These are phyloP conservation scores for Dryas iulia DNA, from an alignment of 1,140 invertebrate species.

Conservation along the genomic window DNA sequence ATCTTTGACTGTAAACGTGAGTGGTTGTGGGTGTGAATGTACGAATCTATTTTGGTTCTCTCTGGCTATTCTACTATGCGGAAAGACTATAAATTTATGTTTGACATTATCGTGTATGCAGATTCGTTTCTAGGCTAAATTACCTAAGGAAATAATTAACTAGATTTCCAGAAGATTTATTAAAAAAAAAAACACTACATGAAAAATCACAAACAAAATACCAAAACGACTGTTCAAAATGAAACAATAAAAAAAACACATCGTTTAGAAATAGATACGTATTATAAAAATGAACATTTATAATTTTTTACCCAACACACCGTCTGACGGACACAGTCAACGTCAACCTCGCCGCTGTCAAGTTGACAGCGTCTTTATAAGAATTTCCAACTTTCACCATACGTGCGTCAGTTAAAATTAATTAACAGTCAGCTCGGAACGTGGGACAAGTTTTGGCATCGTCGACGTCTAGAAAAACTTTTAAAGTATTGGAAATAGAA, in stretches of 20 bases:
- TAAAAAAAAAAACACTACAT: too few relatives aligned
- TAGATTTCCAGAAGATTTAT: too few relatives aligned
- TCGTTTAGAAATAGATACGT: background rate
- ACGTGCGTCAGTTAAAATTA: constrained; percentile 58
- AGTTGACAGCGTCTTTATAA: constrained; percentile 21
- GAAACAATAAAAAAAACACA: too few relatives aligned
- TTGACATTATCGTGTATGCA: too few relatives aligned
- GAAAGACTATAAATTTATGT: too few relatives aligned
- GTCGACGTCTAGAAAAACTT: constrained; percentile 54
- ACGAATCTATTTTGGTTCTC: too few relatives aligned
- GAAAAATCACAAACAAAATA: background rate
- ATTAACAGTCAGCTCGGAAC: constrained; percentile 52
- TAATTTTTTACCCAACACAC: background rate
- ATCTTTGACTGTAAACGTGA: too few relatives aligned
- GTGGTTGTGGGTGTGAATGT: too few relatives aligned
- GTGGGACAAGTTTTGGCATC: constrained; percentile 60
- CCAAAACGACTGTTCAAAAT: background rate
- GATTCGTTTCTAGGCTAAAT: too few relatives aligned
- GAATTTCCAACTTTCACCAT: constrained; percentile 31
- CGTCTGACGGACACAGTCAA: background rate
- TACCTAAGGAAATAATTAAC: too few relatives aligned
- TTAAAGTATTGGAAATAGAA: constrained; percentile 63
- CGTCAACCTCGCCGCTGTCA: constrained; percentile 12
- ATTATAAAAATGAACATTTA: constrained; percentile 1
- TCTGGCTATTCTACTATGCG: too few relatives aligned